phyloP scores from a whole-genome alignment of 1,140 invertebrate genomes.

The Ostrea edulis region DNA sequence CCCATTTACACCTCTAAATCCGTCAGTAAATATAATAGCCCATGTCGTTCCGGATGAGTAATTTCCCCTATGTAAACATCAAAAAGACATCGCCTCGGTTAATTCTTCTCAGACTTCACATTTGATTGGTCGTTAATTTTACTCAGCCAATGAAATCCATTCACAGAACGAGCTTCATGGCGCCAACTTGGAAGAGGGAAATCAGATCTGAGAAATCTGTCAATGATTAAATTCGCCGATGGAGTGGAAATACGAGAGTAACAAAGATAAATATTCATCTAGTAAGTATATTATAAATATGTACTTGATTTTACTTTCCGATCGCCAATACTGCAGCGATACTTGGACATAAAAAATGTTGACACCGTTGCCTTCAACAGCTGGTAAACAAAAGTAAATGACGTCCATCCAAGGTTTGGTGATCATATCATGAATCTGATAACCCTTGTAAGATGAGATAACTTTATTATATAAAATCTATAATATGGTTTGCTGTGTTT shows the following conservation, averaged over 20 bases:
- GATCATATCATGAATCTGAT: background rate
- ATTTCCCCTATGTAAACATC: conserved; percentile 5
- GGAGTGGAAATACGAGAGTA: conserved; percentile 9
- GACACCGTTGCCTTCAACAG: background rate
- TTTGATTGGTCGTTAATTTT: conserved; percentile 33
- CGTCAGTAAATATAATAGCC: no score
- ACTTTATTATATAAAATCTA: no score
- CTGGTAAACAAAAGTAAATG: conserved; percentile 16
- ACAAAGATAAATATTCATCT: background rate
- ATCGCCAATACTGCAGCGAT: background rate
- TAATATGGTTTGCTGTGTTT: no score
- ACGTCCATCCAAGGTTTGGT: background rate
- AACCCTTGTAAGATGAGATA: no score
- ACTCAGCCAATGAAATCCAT: conserved; percentile 48
- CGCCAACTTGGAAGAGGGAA: conserved; percentile 62
- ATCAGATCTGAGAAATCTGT: conserved; percentile 43
- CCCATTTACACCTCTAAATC: no score
- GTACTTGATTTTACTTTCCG: background rate
- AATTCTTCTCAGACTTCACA: background rate
- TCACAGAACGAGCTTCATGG: conserved; percentile 57
- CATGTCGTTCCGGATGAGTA: background rate
- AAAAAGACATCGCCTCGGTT: background rate
- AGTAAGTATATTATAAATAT: background rate
- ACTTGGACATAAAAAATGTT: background rate
- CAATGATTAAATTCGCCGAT: background rate